These are phyloP conservation scores for Lissonota sp. DNA, from an alignment of 2,888 invertebrate species.

Conservation along the genomic window DNA sequence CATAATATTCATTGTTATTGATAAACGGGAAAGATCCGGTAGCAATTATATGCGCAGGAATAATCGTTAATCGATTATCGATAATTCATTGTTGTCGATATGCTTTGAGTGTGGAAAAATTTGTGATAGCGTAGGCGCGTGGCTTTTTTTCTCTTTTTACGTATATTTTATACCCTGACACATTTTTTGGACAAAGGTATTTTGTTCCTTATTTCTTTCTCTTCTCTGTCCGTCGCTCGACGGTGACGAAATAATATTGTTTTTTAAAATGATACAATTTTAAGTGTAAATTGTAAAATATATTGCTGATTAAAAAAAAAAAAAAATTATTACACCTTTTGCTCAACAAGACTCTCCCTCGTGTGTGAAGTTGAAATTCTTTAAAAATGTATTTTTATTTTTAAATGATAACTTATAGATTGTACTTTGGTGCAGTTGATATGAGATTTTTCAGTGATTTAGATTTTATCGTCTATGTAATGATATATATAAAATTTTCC, in stretches of 20 bases:
- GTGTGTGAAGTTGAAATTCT: background rate
- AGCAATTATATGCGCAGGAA: slow-evolving; percentile 57
- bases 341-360: slow-evolving; percentile 42
- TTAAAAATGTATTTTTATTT: slow-evolving; percentile 2
- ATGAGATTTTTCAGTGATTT: slow-evolving; percentile 29
- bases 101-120: slow-evolving; percentile 52
- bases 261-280: too few species aligned
- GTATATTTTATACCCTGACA: background rate
- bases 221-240: slow-evolving; percentile 5
- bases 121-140: slow-evolving; percentile 20
- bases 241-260: slow-evolving; percentile 1
- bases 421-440: slow-evolving; percentile 50
- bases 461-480: slow-evolving; percentile 44
- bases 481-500: slow-evolving; percentile 60
- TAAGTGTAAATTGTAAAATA: too few species aligned
- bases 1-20: slow-evolving; percentile 22
- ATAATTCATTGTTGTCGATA: slow-evolving; percentile 69
- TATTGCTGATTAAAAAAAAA: too few species aligned
- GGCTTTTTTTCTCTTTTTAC: slow-evolving; percentile 1
- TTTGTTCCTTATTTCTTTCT: slow-evolving; percentile 6
- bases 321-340: background rate
- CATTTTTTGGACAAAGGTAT: too few species aligned
- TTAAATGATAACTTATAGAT: slow-evolving; percentile 38
- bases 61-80: slow-evolving; percentile 62
- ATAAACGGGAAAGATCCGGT: background rate